Base-by-base conservation (phyloP, 2,113 vertebrate species). In the Plecotus auritus region DNA sequence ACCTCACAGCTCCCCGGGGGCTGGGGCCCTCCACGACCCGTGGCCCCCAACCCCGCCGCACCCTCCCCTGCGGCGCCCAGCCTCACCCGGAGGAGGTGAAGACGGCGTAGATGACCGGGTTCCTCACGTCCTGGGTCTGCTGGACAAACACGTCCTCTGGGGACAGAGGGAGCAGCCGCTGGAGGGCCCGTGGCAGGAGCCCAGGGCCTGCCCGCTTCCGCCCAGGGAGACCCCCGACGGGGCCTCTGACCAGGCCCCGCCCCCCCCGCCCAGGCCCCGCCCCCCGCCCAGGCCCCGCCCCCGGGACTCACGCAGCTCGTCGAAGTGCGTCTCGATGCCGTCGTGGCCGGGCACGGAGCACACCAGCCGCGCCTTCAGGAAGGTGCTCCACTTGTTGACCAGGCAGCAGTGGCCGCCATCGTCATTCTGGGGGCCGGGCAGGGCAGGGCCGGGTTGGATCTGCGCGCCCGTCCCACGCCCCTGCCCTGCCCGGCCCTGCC, bases 381-480 rank as follows among this genome's bases (percentile, higher is more conserved):
- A 99, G 0, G 99, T 99, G 98, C 99, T 99, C 99, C 99, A 99
- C 97, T 99, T 99, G 97, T 99, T 99, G 81, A 99, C 99, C 83
- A 99, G 98, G 96, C 99, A 99, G 98, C 99, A 99, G 98, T 99
- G 99, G 80, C 99, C 99, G 0, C 99, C 99, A 0, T 99, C 99
- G 0, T 99, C 99, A 0, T 99, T 99, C 99, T 99, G 98, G 8
- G 45, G 77, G 77, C 35, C 7, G 37, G n/a, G 5, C 12, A 37
- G 74, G 22, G 59, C 59, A 47, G 3, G n/a, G 72, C 28, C 0
- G 6, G 61, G 30, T 80, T 28, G 86, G 84, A 45, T 22, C 10
- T 17, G 54, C 17, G 45, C 49, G 4, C 1, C 32, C 4, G 2
- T 1, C 67, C 14, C 2, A 9, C 16, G n/a, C 18, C 76, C 16